Percentiles rank a stretch among this genome's conserved stretches.
phyloP scores from a whole-genome alignment of 2,797 vertebrate species.

The Enteromius thamalakanensis region DNA sequence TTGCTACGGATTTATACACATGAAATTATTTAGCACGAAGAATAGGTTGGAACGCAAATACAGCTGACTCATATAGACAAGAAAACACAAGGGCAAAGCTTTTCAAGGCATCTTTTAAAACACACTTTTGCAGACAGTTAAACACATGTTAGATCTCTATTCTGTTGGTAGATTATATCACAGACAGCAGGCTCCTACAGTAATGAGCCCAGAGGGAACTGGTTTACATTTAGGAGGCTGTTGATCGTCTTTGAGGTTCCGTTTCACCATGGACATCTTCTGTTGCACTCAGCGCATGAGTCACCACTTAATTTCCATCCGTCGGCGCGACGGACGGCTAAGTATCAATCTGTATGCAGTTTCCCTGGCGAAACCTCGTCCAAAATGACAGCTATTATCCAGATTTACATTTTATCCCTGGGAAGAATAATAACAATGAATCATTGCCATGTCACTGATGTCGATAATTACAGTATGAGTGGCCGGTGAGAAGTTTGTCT shows the following conservation, averaged over 20 bases:
- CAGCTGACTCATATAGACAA: conserved; percentile 16
- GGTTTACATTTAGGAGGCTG: conserved; percentile 44
- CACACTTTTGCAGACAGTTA: neutral
- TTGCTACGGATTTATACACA: neutral
- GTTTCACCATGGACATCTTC: conserved; percentile 47
- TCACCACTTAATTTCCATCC: conserved; percentile 70
- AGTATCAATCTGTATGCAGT: conserved; percentile 78
- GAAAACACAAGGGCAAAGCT: neutral
- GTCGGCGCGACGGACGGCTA: conserved; percentile 65
- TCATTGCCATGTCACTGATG: conserved; percentile 71
- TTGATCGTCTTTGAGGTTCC: conserved; percentile 40
- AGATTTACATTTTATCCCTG: conserved; percentile 80
- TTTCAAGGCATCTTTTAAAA: neutral
- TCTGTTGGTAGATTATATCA: conserved; percentile 25
- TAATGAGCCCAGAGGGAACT: conserved; percentile 43
- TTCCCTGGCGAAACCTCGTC: conserved; percentile 65
- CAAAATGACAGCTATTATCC: conserved; percentile 78
- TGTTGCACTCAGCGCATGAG: conserved; percentile 60
- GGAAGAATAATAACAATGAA: conserved; percentile 79
- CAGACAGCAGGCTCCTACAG: neutral
- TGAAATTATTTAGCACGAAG: conserved; percentile 15
- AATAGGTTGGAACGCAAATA: conserved; percentile 15
- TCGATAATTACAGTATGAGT: conserved; percentile 74
- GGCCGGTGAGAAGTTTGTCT: conserved; percentile 63
- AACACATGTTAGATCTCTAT: neutral